Base-by-base conservation (phyloP, 2,797 vertebrate species). In the Diplodus sargus region DNA sequence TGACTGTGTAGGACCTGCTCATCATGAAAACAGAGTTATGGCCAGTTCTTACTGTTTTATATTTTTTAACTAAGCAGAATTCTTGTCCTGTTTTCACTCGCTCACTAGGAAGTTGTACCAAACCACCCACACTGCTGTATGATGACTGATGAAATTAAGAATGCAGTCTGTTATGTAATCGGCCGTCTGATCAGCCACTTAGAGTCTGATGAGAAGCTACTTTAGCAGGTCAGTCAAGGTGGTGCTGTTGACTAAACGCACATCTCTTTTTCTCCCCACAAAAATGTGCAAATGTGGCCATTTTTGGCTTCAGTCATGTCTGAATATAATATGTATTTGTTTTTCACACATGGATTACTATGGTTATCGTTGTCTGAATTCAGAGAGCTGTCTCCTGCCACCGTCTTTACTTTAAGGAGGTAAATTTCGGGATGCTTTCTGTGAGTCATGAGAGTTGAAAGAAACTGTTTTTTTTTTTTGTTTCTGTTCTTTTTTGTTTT, bases 1-100 rank as follows among this genome's bases (percentile, higher is more conserved):
- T 76, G 63, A 81, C 34, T 57, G 53, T 84, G 68, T 88, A 73
- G 76, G 60, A 90, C 85, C 79, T 79, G 56, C 71, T 90, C 39
- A 43, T 79, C 58, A 74, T 63, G 72, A 49, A 62, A 81, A 65
- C 15, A 4, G 64, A 83, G 78, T 70, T 28, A 69, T 74, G 86
- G 85, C 80, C 87, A 89, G 84, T 90, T 76, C 61, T 74, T 17
- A 52, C 8, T 39, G 59, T 72, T 81, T 34, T 34, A 34, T 74
- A 11, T 60, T 59, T 62, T 11, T 22, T 23, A 30, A 10, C 39
- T 15, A 10, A 25, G 43, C 4, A 25, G 42, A 14, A 34, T 42
- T 48, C 53, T 16, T 47, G 2, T 45, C 17, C 17, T 3, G 3
- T 53, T 64, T 69, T 30, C 7, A 54, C 28, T 49, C n/a, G 54